These are phyloP conservation scores for Rhodophaea formosa DNA, from an alignment of 2,888 invertebrate genomes.

Conservation along the genomic window DNA sequence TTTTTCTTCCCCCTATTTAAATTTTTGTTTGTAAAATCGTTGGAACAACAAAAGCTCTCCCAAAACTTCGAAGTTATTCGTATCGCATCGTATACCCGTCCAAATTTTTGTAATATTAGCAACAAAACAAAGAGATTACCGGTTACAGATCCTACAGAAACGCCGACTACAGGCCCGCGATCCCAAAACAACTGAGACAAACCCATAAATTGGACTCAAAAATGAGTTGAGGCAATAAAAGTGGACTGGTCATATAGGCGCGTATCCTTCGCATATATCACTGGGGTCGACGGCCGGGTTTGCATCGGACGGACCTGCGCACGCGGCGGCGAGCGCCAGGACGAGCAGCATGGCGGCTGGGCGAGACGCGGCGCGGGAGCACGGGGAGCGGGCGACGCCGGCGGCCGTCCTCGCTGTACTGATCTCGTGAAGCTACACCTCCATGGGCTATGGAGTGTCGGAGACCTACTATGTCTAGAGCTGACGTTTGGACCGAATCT, in stretches of 20 bases:
- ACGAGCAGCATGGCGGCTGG: constrained; percentile 37
- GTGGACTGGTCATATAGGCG: constrained; percentile 28
- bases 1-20: no score
- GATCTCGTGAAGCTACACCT: constrained; percentile 20
- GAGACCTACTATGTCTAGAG: background rate
- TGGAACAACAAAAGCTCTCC: no score
- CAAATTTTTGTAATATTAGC: background rate
- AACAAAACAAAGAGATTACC: background rate
- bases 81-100: background rate
- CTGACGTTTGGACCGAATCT: background rate
- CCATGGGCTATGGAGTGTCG: constrained; percentile 1
- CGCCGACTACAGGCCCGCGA: constrained; percentile 5
- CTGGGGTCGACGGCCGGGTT: constrained; percentile 69
- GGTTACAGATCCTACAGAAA: background rate
- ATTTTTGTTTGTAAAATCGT: no score
- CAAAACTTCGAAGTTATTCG: no score
- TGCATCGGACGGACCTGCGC: constrained; percentile 47
- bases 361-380: constrained; percentile 30
- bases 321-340: constrained; percentile 40
- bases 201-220: constrained; percentile 33
- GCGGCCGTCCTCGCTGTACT: constrained; percentile 39
- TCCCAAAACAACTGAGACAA: constrained; percentile 5
- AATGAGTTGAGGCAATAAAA: constrained; percentile 25
- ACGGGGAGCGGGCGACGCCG: constrained; percentile 26
- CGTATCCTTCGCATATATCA: constrained; percentile 59